phyloP scores from a whole-genome alignment of 1,140 invertebrate genomes.

The Lepidurus apus region DNA sequence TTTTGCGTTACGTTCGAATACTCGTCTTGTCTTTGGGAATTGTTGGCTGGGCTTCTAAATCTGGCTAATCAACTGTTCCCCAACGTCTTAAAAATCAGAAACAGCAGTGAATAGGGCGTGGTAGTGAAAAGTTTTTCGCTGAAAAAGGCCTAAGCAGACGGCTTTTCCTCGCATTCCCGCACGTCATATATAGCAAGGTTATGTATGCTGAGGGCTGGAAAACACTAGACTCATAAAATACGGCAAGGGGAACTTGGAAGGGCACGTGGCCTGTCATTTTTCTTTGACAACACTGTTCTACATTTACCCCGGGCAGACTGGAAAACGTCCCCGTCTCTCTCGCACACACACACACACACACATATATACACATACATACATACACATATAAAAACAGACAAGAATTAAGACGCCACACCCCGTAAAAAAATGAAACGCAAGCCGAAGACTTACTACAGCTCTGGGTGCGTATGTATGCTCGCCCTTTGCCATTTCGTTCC shows the following conservation, averaged over 20 bases:
- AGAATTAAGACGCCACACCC: conserved; percentile 17
- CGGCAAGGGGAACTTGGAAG: neutral
- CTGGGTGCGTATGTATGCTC: neutral
- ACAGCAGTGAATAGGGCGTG: neutral
- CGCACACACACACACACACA: neutral
- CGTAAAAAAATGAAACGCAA: conserved; percentile 7
- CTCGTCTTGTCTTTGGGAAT: neutral
- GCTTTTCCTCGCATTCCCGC: neutral
- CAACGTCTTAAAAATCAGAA: neutral
- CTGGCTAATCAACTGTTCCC: neutral
- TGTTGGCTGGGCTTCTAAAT: neutral
- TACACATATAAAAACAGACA: neutral
- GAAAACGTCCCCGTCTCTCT: neutral
- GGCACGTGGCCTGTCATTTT: conserved; percentile 20
- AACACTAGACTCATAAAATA: conserved; percentile 16
- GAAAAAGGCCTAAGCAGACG: neutral
- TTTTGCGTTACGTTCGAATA: too few species aligned
- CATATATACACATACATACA: neutral
- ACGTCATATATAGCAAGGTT: conserved; percentile 8
- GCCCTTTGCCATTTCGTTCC: conserved; percentile 20
- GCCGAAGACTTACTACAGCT: neutral
- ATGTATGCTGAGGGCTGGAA: conserved; percentile 13
- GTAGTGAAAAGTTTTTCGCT: conserved; percentile 1
- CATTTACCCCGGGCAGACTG: conserved; percentile 8
- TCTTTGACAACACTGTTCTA: conserved; percentile 22